A percentile compares a stretch with the other conserved stretches of the same genome.
Evolutionary conservation across 2,113 vertebrate species (phyloP).

Genomic region (Tauraco erythrolophus): DNA sequence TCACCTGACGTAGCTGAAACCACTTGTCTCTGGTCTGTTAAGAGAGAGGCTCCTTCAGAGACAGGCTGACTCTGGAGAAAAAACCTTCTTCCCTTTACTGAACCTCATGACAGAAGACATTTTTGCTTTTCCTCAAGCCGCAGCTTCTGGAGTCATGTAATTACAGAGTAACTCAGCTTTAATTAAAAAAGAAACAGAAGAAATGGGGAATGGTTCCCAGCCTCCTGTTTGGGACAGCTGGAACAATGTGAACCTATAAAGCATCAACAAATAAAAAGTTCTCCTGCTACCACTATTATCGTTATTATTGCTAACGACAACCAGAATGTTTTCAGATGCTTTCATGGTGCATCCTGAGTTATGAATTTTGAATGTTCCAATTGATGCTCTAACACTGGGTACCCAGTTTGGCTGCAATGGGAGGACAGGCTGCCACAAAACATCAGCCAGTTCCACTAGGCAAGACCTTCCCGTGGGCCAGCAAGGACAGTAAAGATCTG

Average conservation of each 20-base stretch:
- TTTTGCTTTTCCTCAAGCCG: neutral
- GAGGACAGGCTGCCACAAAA: neutral
- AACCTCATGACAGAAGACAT: neutral
- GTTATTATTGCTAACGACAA: neutral
- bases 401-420: neutral
- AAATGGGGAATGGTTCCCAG: neutral
- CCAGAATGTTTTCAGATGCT: neutral
- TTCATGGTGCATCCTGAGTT: neutral
- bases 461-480: neutral
- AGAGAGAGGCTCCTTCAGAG: neutral
- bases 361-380: neutral
- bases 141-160: neutral
- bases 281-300: neutral
- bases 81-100: neutral
- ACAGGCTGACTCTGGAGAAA: neutral
- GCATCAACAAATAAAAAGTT: neutral
- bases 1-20: neutral
- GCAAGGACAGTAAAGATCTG: neutral
- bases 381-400: rapidly evolving
- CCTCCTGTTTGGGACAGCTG: neutral
- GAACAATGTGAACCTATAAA: neutral
- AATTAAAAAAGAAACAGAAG: neutral
- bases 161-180: neutral
- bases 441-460: neutral
- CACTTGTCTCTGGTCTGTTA: rapidly evolving